Base-by-base conservation (phyloP, 2,113 vertebrate genomes). In the Eudyptes chrysolophus region DNA sequence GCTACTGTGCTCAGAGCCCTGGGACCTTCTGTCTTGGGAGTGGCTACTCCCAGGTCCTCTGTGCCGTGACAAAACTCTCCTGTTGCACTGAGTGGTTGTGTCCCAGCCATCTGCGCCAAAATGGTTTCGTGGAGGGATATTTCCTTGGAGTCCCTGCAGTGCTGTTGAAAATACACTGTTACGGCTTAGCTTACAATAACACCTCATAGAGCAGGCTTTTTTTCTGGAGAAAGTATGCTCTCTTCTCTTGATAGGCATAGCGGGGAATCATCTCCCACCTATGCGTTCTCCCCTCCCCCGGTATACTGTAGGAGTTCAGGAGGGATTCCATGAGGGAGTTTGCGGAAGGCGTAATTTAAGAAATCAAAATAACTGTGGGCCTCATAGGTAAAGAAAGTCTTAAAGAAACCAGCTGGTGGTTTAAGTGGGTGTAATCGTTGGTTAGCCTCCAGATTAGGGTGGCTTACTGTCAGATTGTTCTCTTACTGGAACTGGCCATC, bases 331-430 rank as follows among this genome's bases (percentile, higher is more conserved):
- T 58, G 52, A 77, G 24, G 36, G 51, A 75, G 72, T 27, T 46
- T 78, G 68, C 40, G 58, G 60, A 87, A 78, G 26, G 60, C 0
- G 0, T 54, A 36, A 44, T 57, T 72, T 61, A 69, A 84, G 48
- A 82, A 75, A 42, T 46, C 1, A 2, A 76, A 79, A 34, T 44
- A 87, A 27, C 24, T 0, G 0, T 49, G 6, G n/a, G 44, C 21
- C 26, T 60, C 5, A 5, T 40, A 85, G 36, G 44, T 85, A 57
- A 77, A 84, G 49, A 60, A 66, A 38, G 13, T n/a, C 27, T 83
- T 76, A 46, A 57, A 60, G 58, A 89, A 95, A 40, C 30, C 49
- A 72, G 20, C 20, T 83, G 79, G 21, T 90, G 11, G 18, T 64
- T 75, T 60, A 68, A 36, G 27, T 22, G 34, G 10, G 3, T 64